These are phyloP conservation scores for Lepidurus packardi DNA, from an alignment of 1,140 invertebrate species.

Conservation along the genomic window DNA sequence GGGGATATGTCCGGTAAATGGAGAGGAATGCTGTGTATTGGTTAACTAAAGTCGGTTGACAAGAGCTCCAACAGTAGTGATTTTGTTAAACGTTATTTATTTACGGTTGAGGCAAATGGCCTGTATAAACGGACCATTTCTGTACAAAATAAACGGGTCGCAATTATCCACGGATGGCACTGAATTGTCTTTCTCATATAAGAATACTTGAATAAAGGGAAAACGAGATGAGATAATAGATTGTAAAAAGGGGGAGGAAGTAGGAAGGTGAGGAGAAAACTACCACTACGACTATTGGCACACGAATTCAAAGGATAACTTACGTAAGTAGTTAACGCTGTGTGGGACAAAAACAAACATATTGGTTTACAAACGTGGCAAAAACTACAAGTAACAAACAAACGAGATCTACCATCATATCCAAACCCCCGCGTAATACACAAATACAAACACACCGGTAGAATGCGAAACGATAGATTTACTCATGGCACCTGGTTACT, in stretches of 20 bases:
- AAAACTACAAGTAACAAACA: not conserved
- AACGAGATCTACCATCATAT: conserved; percentile 2
- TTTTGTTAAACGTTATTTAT: conserved; percentile 17
- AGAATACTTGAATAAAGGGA: not conserved
- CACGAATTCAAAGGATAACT: conserved; percentile 16
- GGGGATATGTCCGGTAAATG: not conserved
- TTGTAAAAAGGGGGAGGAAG: not conserved
- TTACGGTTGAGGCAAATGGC: not conserved
- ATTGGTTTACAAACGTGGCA: not conserved
- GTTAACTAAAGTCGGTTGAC: not conserved
- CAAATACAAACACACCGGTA: not conserved
- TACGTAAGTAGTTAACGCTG: conserved; percentile 13
- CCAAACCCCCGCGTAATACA: not conserved
- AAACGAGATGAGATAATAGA: not conserved
- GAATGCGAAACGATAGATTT: not conserved
- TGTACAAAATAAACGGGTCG: conserved; percentile 14
- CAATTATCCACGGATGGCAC: not conserved
- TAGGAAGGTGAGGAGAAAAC: not conserved
- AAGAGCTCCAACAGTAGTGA: no score
- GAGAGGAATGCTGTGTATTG: conserved; percentile 25
- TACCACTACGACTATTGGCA: conserved; percentile 5
- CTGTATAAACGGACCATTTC: not conserved
- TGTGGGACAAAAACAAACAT: not conserved
- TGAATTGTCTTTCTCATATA: not conserved
- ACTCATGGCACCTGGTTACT: not conserved